phyloP scores from a whole-genome alignment of 2,888 invertebrate species.

The Nemurella pictetii region DNA sequence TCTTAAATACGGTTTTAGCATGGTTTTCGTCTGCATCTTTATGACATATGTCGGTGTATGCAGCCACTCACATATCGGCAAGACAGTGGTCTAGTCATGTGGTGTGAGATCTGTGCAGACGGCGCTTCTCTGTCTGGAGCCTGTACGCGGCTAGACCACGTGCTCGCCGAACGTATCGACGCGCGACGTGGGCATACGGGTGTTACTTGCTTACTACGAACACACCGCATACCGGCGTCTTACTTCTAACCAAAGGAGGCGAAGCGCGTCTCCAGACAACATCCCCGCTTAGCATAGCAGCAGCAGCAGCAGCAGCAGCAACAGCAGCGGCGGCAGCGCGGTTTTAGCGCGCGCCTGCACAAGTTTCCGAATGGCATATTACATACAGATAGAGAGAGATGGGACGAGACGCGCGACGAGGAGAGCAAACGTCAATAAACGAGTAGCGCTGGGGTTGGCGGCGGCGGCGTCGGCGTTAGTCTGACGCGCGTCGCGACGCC shows the following conservation, averaged over 20 bases:
- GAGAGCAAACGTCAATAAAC: slow-evolving; percentile 29
- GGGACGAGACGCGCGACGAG: background rate
- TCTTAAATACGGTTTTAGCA: too few species aligned
- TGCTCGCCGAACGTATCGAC: background rate
- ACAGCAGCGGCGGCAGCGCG: background rate
- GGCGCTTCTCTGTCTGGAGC: too few species aligned
- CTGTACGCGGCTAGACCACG: background rate
- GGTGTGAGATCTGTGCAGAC: too few species aligned
- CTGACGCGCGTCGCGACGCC: slow-evolving; percentile 7
- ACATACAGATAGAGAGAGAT: background rate
- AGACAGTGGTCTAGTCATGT: too few species aligned
- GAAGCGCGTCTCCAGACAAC: background rate
- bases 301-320: background rate
- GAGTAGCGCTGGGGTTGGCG: slow-evolving; percentile 1
- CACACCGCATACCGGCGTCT: too few species aligned
- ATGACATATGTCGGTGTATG: too few species aligned
- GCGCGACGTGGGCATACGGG: too few species aligned
- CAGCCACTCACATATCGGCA: too few species aligned
- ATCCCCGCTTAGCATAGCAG: too few species aligned
- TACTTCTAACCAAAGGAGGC: background rate
- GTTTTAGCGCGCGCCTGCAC: background rate
- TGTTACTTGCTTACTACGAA: too few species aligned
- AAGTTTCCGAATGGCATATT: background rate
- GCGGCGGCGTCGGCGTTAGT: background rate
- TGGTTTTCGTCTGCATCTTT: too few species aligned